Base-by-base conservation (phyloP, 2,888 invertebrate species). In the Suillia variegata region DNA sequence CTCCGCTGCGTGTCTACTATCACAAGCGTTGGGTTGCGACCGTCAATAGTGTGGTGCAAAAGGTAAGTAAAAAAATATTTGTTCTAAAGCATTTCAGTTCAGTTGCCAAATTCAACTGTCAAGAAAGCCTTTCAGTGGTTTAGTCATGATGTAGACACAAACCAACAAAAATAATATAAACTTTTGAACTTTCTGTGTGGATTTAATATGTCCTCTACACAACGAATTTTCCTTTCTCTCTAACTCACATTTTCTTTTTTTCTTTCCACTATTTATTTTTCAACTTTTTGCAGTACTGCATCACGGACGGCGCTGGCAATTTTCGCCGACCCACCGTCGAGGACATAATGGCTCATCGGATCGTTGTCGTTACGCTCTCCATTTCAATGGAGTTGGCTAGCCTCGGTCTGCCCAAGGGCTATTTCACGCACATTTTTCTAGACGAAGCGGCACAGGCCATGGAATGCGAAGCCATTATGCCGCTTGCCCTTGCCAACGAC, bases 371-470 rank as follows among this genome's bases (percentile, higher is more conserved):
- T 0, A 94, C 94, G 0, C 82, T 94, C 15, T 89, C 89, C 66
- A 92, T 92, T 34, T 91, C 93, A 5, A 88, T 90, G 82, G 88
- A 88, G 71, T 82, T 93, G 54, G 87, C 89, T 45, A 86, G 88
- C 2, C 80, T 92, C 68, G 87, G 88, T 20, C 80, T 90, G 42
- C 86, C 87, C 4, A 86, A 86, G 80, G 90, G 89, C 73, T 80
- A 79, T 52, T 80, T 93, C 73, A 91, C 90, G 0, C 93, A 94
- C 80, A 91, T 94, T 64, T 85, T 94, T 58, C 83, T 94, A 53
- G 94, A 94, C 78, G 94, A 94, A 83, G 93, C 93, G 0, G 93
- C 93, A 0, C 93, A 94, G 77, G 92, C 92, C 0, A 88, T 93
- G 84, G 94, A 94, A 80, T 91, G 91, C 81, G 93, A 93, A 80